These are phyloP conservation scores for Platyscapa corneri DNA, from an alignment of 1,140 invertebrate species.

Conservation along the genomic window DNA sequence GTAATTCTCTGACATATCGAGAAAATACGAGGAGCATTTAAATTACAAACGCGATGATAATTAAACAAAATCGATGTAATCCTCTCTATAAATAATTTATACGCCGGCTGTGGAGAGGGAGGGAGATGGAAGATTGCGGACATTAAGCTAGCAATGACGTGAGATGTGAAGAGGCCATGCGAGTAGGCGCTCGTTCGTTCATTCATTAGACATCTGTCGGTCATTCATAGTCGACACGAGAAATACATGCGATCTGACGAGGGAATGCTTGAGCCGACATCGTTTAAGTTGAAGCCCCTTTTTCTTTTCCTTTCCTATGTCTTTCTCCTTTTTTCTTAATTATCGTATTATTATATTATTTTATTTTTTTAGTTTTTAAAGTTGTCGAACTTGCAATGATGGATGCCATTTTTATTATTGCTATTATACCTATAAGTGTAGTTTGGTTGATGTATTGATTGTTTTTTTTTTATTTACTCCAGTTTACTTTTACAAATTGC, in stretches of 20 bases:
- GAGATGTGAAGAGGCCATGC: slow-evolving; percentile 9
- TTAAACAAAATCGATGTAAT: slow-evolving; percentile 33
- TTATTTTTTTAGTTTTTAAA: background rate
- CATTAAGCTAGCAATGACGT: slow-evolving; percentile 11
- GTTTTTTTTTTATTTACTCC: background rate
- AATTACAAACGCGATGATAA: slow-evolving; percentile 29
- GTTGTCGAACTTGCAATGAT: too few species aligned
- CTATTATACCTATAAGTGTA: background rate
- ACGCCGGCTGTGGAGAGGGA: background rate
- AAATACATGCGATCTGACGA: slow-evolving; percentile 3
- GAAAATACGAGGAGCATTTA: slow-evolving; percentile 13
- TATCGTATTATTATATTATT: too few species aligned
- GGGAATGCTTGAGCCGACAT: background rate
- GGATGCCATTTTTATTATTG: too few species aligned
- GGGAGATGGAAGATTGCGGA: background rate
- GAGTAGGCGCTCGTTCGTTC: slow-evolving; percentile 48
- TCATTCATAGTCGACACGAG: slow-evolving; percentile 45
- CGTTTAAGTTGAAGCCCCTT: background rate
- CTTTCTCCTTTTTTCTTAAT: background rate
- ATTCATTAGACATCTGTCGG: slow-evolving; percentile 53
- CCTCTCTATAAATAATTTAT: slow-evolving; percentile 32
- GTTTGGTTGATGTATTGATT: background rate
- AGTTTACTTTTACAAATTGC: too few species aligned
- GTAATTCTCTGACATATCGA: background rate
- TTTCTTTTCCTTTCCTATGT: background rate